Percentiles rank a stretch among this genome's conserved stretches.
Evolutionary conservation across 2,888 invertebrate genomes (phyloP).

Genomic region (Cyrtodaria siliqua): DNA sequence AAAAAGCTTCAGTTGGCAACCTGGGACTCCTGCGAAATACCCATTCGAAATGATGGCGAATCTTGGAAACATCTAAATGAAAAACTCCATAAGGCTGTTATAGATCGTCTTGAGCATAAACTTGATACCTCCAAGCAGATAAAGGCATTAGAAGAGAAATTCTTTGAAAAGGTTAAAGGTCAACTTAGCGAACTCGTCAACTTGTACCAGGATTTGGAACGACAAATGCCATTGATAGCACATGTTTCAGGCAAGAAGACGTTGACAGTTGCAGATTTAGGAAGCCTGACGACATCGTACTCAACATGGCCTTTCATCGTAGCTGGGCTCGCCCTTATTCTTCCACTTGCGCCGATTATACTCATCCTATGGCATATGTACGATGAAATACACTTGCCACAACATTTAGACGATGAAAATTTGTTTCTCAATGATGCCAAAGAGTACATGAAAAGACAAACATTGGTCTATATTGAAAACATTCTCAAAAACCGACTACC

Average conservation of each 20-base stretch:
- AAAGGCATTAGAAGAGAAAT: background rate
- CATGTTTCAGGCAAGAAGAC: background rate
- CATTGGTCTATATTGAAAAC: background rate
- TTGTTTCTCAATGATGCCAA: background rate
- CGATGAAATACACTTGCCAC: background rate
- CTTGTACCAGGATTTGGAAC: background rate
- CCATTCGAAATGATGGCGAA: background rate
- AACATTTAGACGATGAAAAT: constrained; percentile 1
- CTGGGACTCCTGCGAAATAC: constrained; percentile 1
- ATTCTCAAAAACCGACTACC: constrained; percentile 4
- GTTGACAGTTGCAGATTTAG: background rate
- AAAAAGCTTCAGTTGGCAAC: background rate
- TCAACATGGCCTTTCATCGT: background rate
- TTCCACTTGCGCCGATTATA: constrained; percentile 5
- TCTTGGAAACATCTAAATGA: constrained; percentile 1
- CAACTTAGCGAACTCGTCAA: background rate
- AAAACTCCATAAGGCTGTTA: constrained; percentile 2
- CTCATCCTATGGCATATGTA: constrained; percentile 8
- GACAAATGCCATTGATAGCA: background rate
- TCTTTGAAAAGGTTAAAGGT: background rate
- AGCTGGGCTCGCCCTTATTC: background rate
- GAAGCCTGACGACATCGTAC: background rate
- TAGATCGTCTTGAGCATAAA: background rate
- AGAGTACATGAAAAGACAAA: constrained; percentile 2
- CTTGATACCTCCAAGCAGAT: background rate